Evolutionary conservation across 2,888 invertebrate species (phyloP).

Genomic region (Cerastis leucographa): DNA sequence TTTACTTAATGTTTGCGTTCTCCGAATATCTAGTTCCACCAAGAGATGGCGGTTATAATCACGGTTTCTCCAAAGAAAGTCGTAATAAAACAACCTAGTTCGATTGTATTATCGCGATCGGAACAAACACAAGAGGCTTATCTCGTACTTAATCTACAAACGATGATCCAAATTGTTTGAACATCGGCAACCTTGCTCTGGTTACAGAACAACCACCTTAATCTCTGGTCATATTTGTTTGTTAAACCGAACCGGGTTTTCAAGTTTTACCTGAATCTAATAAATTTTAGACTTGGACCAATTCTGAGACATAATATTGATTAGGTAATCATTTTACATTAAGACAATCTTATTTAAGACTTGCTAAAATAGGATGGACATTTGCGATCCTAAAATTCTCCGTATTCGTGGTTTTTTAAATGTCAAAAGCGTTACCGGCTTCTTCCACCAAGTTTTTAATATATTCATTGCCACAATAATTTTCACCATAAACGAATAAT

Average conservation of each 20-base stretch:
- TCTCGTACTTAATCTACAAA: conserved; percentile 61
- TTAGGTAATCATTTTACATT: not conserved
- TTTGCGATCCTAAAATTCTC: not conserved
- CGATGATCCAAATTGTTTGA: conserved; percentile 57
- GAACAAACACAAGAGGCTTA: conserved; percentile 55
- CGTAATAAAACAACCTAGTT: conserved; percentile 54
- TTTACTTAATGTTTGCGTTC: not conserved
- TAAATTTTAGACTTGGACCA: not conserved
- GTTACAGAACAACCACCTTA: conserved; percentile 34
- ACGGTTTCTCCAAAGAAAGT: conserved; percentile 31
- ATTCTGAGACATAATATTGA: not conserved
- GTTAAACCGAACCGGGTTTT: conserved; percentile 4
- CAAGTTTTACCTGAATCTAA: not conserved
- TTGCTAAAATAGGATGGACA: not conserved
- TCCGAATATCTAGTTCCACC: not conserved
- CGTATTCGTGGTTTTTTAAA: not conserved
- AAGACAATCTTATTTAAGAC: not conserved
- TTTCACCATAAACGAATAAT: not conserved
- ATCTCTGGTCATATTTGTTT: conserved; percentile 45
- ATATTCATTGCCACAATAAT: not conserved
- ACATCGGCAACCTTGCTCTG: conserved; percentile 53
- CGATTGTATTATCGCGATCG: conserved; percentile 54
- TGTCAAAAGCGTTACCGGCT: not conserved
- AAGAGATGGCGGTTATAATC: not conserved
- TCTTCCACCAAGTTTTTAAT: not conserved